These are phyloP conservation scores for Trematomus bernacchii DNA, from an alignment of 2,797 vertebrate genomes.

Conservation along the genomic window DNA sequence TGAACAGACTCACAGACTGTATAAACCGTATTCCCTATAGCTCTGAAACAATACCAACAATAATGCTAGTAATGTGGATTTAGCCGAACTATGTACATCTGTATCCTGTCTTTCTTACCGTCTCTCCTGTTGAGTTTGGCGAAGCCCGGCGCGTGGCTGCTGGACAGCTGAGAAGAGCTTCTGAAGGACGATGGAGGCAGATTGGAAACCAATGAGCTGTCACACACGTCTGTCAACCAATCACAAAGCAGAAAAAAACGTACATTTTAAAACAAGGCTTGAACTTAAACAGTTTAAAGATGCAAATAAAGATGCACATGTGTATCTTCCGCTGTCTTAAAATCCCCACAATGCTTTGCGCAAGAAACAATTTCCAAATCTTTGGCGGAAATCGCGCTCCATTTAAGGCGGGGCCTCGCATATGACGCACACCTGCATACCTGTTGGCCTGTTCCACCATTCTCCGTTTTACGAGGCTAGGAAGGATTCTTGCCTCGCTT, in stretches of 20 bases:
- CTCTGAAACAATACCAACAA: not conserved
- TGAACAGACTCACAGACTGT: not conserved
- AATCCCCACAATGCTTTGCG: not conserved
- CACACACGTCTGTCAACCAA: constrained; percentile 75
- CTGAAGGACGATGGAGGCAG: constrained; percentile 78
- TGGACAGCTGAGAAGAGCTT: constrained; percentile 82
- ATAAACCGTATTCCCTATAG: not conserved
- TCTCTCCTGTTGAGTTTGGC: constrained; percentile 85
- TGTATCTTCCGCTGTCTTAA: not conserved
- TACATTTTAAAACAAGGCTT: not conserved
- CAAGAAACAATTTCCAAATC: too few species aligned
- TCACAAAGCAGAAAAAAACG: constrained; percentile 36
- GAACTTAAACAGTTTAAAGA: not conserved
- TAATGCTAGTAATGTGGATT: too few species aligned
- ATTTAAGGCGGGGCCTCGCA: too few species aligned
- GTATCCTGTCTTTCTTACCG: constrained; percentile 61
- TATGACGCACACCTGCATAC: too few species aligned
- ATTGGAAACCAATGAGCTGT: constrained; percentile 76
- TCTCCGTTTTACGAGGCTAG: too few species aligned
- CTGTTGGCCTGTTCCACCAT: too few species aligned
- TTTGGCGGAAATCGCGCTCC: too few species aligned
- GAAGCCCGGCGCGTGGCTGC: constrained; percentile 79
- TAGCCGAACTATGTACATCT: too few species aligned
- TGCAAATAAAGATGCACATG: not conserved
- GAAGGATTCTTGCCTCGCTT: too few species aligned